Percentiles rank a stretch among this genome's conserved stretches.
These are phyloP conservation scores for Raja brachyura DNA, from an alignment of 2,113 vertebrate species.

Conservation along the genomic window DNA sequence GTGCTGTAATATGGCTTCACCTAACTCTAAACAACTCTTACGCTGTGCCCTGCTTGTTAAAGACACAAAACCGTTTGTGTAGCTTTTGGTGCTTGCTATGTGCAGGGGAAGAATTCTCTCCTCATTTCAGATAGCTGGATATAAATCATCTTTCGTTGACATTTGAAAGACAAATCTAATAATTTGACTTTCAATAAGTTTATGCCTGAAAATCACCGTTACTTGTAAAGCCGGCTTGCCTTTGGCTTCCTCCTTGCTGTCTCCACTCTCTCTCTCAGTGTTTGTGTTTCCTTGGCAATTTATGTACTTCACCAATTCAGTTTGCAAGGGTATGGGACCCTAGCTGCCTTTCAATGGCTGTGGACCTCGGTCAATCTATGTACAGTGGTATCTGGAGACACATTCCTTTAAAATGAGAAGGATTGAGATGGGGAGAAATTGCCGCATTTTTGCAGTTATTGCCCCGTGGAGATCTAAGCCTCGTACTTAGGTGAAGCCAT, in stretches of 20 bases:
- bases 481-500: neutral
- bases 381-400: neutral
- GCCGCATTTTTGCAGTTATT: neutral
- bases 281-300: neutral
- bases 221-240: neutral
- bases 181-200: neutral
- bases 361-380: neutral
- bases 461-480: neutral
- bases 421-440: neutral
- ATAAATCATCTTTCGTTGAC: neutral
- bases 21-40: too few species aligned
- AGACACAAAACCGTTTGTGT: neutral
- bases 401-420: neutral
- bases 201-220: neutral
- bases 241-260: too few species aligned
- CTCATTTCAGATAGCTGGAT: neutral
- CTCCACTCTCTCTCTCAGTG: neutral
- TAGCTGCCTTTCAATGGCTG: neutral
- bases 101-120: neutral
- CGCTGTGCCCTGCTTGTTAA: neutral
- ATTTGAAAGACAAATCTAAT: neutral
- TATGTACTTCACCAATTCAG: neutral
- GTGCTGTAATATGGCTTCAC: too few species aligned
- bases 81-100: neutral
- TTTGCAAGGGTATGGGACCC: neutral